These are phyloP conservation scores for Condylostylus longicornis DNA, from an alignment of 1,140 invertebrate species.

Conservation along the genomic window DNA sequence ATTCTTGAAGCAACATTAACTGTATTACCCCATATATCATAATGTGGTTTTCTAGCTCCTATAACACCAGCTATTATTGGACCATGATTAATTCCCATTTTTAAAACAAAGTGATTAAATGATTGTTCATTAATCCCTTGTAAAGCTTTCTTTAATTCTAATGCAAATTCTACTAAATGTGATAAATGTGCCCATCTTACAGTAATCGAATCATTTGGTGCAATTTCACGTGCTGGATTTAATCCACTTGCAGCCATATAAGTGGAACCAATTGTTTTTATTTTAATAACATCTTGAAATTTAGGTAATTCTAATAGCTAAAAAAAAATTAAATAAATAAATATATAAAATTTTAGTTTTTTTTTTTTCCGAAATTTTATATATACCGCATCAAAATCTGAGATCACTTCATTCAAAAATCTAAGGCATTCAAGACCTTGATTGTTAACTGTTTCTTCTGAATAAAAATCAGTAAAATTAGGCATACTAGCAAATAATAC, in stretches of 20 bases:
- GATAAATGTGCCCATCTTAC: constrained; percentile 72
- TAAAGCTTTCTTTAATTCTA: constrained; percentile 76
- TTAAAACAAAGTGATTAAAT: constrained; percentile 88
- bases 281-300: constrained; percentile 87
- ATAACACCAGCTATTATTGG: constrained; percentile 91
- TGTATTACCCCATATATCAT: constrained; percentile 88
- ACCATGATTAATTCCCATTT: constrained; percentile 91
- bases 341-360: no score
- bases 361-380: constrained; percentile 7
- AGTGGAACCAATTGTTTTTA: constrained; percentile 93
- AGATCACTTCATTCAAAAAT: constrained; percentile 95
- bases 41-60: constrained; percentile 85
- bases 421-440: constrained; percentile 89
- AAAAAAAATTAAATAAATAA: constrained; percentile 25
- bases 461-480: constrained; percentile 90
- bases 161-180: constrained; percentile 74
- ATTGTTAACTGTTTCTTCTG: constrained; percentile 89
- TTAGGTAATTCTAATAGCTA: constrained; percentile 70
- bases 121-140: constrained; percentile 87
- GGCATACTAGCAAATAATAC: constrained; percentile 91
- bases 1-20: constrained; percentile 92
- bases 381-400: constrained; percentile 89
- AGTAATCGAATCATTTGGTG: constrained; percentile 51
- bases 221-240: constrained; percentile 51
- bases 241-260: constrained; percentile 95